Percentiles rank a stretch among this genome's conserved stretches.
Conservation (phyloP, 2,113 vertebrate genomes). For the Poicephalus meyeri region DNA sequence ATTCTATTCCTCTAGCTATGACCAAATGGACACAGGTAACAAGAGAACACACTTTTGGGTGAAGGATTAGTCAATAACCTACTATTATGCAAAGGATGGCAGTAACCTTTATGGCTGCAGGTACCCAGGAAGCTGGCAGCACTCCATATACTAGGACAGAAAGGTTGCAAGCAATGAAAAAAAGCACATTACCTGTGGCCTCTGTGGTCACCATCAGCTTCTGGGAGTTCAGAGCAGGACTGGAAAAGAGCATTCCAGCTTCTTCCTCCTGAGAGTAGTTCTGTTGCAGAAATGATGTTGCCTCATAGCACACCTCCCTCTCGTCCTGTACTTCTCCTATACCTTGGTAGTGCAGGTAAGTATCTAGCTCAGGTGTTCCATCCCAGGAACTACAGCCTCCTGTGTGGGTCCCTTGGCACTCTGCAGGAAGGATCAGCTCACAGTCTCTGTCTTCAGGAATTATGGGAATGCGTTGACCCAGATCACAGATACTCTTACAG, state of each 20-base stretch:
- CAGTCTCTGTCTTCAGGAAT: slow-evolving; percentile 93
- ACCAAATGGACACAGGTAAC: neutral
- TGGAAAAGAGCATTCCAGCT: slow-evolving; percentile 74
- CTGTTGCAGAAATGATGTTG: slow-evolving; percentile 71
- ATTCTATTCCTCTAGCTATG: neutral
- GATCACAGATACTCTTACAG: slow-evolving; percentile 73
- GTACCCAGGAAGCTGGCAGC: neutral
- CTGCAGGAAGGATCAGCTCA: slow-evolving; percentile 74
- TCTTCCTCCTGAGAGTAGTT: slow-evolving; percentile 73
- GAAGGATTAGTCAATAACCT: neutral
- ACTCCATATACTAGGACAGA: neutral
- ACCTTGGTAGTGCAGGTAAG: slow-evolving; percentile 59
- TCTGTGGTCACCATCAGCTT: slow-evolving; percentile 54
- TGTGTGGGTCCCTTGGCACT: slow-evolving; percentile 61
- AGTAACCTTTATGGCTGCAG: neutral
- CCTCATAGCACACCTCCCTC: slow-evolving; percentile 72
- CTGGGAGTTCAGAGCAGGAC: slow-evolving; percentile 61
- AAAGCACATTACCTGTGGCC: slow-evolving; percentile 63
- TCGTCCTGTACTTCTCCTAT: slow-evolving; percentile 62
- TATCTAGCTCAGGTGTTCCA: slow-evolving; percentile 31
- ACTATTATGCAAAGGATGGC: neutral
- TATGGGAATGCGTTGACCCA: slow-evolving; percentile 90
- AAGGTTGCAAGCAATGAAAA: neutral
- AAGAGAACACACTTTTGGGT: neutral
- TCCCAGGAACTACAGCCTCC: slow-evolving; percentile 65